Evolutionary conservation across 2,888 invertebrate species (phyloP).

Genomic region (Drosophila maculinotata): DNA sequence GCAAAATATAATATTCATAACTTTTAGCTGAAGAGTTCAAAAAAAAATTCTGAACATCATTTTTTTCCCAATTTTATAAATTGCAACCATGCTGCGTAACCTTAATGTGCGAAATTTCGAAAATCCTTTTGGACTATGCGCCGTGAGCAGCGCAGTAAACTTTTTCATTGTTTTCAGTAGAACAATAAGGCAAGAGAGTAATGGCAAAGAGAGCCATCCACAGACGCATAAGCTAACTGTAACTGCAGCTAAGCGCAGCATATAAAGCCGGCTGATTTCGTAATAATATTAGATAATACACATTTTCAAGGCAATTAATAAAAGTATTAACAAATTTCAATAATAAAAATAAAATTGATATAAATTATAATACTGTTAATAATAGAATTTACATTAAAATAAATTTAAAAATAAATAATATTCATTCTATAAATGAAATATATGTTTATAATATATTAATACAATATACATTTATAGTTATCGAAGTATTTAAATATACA

Average conservation of each 20-base stretch:
- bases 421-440: too few species aligned
- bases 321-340: not conserved
- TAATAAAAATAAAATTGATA: not conserved
- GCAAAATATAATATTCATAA: not conserved
- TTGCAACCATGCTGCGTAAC: too few species aligned
- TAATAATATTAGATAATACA: slow-evolving; percentile 18
- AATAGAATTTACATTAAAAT: not conserved
- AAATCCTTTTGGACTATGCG: slow-evolving; percentile 43
- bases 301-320: too few species aligned
- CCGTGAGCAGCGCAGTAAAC: slow-evolving; percentile 35
- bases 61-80: too few species aligned
- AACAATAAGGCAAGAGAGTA: not conserved
- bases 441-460: too few species aligned
- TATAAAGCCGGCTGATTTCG: slow-evolving; percentile 55
- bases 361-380: not conserved
- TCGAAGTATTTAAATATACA: too few species aligned
- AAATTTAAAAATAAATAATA: too few species aligned
- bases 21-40: not conserved
- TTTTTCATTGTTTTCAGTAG: slow-evolving; percentile 5
- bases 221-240: slow-evolving; percentile 1
- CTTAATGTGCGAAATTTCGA: slow-evolving; percentile 43
- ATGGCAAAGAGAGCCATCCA: slow-evolving; percentile 2
- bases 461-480: not conserved
- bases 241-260: slow-evolving; percentile 24
- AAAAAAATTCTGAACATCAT: too few species aligned